Evolutionary conservation across 2,797 vertebrate species (phyloP).

Genomic region (Xenopus petersii): DNA sequence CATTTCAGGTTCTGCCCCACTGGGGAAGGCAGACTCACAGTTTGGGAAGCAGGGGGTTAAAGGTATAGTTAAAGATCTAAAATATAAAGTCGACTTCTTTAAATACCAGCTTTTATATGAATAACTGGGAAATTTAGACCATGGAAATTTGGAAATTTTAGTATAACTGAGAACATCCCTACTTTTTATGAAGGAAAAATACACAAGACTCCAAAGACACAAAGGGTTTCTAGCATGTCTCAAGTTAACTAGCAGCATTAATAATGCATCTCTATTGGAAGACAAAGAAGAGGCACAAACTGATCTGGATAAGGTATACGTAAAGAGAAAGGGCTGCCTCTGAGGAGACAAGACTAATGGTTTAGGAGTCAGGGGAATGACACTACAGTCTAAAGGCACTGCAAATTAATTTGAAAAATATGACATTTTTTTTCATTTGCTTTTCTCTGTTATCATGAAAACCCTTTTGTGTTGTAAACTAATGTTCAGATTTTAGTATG

Average conservation of each 20-base stretch:
- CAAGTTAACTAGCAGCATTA: slow-evolving; percentile 8
- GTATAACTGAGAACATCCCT: no score
- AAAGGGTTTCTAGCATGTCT: background rate
- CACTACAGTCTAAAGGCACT: slow-evolving; percentile 15
- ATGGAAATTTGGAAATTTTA: no score
- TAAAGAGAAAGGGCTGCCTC: slow-evolving; percentile 8
- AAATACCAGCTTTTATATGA: no score
- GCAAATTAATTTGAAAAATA: slow-evolving; percentile 8
- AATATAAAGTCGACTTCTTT: no score
- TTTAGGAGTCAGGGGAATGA: slow-evolving; percentile 6
- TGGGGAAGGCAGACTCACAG: no score
- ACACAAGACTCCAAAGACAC: slow-evolving; percentile 1
- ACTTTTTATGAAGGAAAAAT: background rate
- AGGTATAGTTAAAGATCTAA: no score
- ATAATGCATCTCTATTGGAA: slow-evolving; percentile 15
- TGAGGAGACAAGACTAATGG: background rate
- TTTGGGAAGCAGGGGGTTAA: no score
- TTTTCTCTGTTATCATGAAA: background rate
- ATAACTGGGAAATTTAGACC: no score
- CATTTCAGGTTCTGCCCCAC: no score
- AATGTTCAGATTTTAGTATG: no score
- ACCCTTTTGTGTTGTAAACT: background rate
- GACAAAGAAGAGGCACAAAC: slow-evolving; percentile 1
- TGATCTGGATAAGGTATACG: slow-evolving; percentile 1
- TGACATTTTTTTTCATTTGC: background rate